Base-by-base conservation (phyloP, 1,140 invertebrate genomes). In the Sycophila sp. region DNA sequence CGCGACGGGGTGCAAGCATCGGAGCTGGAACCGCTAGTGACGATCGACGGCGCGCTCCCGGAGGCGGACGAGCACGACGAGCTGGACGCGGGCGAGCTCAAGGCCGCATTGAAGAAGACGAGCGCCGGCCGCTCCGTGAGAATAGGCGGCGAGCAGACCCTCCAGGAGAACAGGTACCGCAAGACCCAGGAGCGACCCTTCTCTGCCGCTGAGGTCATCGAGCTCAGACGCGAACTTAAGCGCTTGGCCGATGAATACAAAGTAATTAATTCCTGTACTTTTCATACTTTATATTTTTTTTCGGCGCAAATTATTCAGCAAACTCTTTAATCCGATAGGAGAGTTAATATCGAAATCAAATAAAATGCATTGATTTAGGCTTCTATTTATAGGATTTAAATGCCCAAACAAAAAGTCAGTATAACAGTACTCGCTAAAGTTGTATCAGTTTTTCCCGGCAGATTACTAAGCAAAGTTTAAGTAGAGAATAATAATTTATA, bases 171-270 rank as follows among this genome's bases (percentile, higher is more conserved):
- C 34, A 69, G 22, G 71, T 51, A 51, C 65, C 74, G 77, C 72
- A 81, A 83, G 75, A 74, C 73, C 24, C 69, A 78, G 66, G 77
- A 81, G 71, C 80, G 75, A 76, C 74, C 82, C 55, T 84, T 84
- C 74, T 81, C 81, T 17, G 82, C 79, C 28, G 53, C 82, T 34
- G 81, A 86, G 13, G 93, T 96, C 77, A 89, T 95, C 78, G 94
- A 96, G 86, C 88, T 96, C 73, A 90, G 94, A 77, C 94, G 94
- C 79, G 94, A 96, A 86, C 89, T 96, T 74, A 91, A 94, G 77
- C 94, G 94, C 84, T 94, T 96, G 83, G 95, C 95, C 81, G 94
- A 93, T 77, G 94, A 96, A 85, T 96, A 96, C 86, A 95, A 95
- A 91, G 94, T 95, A 88, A 86, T 72, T 64, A 51, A 49, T 34